Evolutionary conservation across 2,797 vertebrate genomes (phyloP).

Genomic region (Enteromius viviparus): DNA sequence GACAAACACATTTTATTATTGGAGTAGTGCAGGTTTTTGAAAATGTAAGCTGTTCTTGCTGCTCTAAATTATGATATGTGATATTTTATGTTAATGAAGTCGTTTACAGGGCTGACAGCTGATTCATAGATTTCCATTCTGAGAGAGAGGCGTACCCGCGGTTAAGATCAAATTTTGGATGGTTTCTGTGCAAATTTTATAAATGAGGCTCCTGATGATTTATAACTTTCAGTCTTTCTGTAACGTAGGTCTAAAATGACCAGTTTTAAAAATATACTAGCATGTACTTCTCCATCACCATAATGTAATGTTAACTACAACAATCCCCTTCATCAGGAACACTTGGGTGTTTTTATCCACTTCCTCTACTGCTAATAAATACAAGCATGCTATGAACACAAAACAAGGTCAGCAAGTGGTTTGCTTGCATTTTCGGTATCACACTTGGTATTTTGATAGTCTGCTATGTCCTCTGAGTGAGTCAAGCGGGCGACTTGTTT

Average conservation of each 20-base stretch:
- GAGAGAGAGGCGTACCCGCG: too few relatives aligned
- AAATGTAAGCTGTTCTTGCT: too few relatives aligned
- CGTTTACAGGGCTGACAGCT: too few relatives aligned
- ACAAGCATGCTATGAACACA: slow-evolving; percentile 24
- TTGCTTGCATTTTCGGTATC: slow-evolving; percentile 13
- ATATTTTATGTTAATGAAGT: too few relatives aligned
- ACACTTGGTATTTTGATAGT: not conserved
- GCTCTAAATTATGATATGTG: too few relatives aligned
- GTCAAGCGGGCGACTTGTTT: slow-evolving; percentile 4
- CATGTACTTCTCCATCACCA: not conserved
- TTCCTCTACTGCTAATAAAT: slow-evolving; percentile 29
- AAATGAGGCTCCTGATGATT: not conserved
- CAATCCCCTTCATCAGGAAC: not conserved
- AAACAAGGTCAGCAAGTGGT: not conserved
- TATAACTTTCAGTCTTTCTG: not conserved
- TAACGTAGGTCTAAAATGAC: not conserved
- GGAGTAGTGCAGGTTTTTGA: too few relatives aligned
- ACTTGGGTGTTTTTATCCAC: not conserved
- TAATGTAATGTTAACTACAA: slow-evolving; percentile 1
- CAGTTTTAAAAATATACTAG: not conserved
- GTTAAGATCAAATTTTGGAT: too few relatives aligned
- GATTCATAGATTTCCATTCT: too few relatives aligned
- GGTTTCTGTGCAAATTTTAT: too few relatives aligned
- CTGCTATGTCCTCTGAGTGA: slow-evolving; percentile 7
- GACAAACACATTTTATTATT: too few relatives aligned